Base-by-base conservation (phyloP, 1,140 invertebrate species). In the Coptotermes formosanus region DNA sequence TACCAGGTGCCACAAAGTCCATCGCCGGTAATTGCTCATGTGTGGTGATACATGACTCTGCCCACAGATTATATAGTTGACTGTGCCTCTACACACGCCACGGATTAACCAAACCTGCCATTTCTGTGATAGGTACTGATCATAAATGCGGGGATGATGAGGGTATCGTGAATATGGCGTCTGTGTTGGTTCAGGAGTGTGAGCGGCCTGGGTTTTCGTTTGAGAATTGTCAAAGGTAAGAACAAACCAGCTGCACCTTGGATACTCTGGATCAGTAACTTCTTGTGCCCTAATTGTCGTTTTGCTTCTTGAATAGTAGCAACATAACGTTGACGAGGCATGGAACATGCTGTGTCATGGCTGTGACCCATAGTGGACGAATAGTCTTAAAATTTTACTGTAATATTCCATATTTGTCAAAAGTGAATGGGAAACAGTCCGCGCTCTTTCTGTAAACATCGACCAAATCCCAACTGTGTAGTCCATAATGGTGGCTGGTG, bases 181-280 rank as follows among this genome's bases (percentile, higher is more conserved):
- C 83, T 84, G 83, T 52, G 30, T 32, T 84, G 25, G 48, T 84
- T 55, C 48, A 9, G 16, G 83, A 84, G n/a, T 19, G 32, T 30
- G 83, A 32, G 8, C n/a, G 30, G 45, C 90, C 95, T 38, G 96
- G 96, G 84, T 97, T 97, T 91, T 96, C 95, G 82, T 97, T 97
- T 88, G 97, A 97, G 89, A 97, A 97, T 89, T 97, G 95, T 90
- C 92, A 93, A 90, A 94, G 97, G 97, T 98, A 93, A 91, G 89
- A 16, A 86, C 38, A 86, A 43, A n/a, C 81, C 38, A 25, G 52
- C 69, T 84, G 25, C 38, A 38, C 75, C 55, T 32, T 69, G 30
- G 38, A 19, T 75, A 30, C 14, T 38, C 21, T 11, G 85, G 25
- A 16, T 3, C 12, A 82, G 30, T 44, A 14, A 30, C 23, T 85